Evolutionary conservation across 2,113 vertebrate species (phyloP).

Genomic region (Callipepla californica): DNA sequence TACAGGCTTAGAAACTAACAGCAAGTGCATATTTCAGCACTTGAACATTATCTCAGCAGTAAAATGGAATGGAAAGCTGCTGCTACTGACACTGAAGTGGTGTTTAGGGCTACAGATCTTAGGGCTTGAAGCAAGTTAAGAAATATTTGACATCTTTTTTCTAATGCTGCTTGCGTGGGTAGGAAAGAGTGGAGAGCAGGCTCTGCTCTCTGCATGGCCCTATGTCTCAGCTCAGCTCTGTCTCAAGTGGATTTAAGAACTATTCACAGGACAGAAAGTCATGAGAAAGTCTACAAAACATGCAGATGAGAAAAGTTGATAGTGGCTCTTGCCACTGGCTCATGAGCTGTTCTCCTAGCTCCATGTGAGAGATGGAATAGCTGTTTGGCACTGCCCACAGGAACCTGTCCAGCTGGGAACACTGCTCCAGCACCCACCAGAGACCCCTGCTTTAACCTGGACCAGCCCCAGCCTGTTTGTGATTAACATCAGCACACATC

Average conservation of each 20-base stretch:
- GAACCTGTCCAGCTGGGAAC: background rate
- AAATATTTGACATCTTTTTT: background rate
- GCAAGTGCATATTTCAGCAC: background rate
- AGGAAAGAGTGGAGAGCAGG: background rate
- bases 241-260: background rate
- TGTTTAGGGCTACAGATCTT: background rate
- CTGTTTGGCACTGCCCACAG: background rate
- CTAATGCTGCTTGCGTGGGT: background rate
- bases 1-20: background rate
- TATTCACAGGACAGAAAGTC: background rate
- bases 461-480: background rate
- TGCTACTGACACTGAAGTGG: background rate
- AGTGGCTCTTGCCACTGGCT: background rate
- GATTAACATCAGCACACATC: background rate
- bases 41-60: background rate
- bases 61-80: background rate
- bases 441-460: background rate
- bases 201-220: background rate
- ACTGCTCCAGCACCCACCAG: background rate
- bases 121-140: background rate
- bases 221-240: background rate
- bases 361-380: fast-evolving
- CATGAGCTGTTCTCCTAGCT: background rate
- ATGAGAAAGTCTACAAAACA: fast-evolving
- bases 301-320: background rate